Evolutionary conservation across 2,888 invertebrate genomes (phyloP), one percentile per base, ranked within the genome.

Genomic region (Volucella bombylans): DNA sequence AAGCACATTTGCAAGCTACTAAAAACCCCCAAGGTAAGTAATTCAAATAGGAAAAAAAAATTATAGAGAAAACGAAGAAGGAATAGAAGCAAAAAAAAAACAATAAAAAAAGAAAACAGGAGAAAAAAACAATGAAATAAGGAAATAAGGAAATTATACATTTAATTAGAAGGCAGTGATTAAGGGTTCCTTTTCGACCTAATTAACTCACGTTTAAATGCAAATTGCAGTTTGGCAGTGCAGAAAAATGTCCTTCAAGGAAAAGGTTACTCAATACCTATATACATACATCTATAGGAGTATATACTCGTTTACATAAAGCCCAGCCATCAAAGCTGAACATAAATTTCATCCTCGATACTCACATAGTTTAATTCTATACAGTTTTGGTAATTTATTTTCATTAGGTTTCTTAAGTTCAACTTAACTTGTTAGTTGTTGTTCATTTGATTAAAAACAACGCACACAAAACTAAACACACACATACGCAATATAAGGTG

Each of bases 81-180:
- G 85, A 79, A 83, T 74, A 83, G 65, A 73, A 65, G 79, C 55
- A 71, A 64, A 74, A 74, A 82, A 79, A 52, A 38, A 45, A 76
- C 55, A 64, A 65, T 62, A 74, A 71, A 73, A 82, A 81, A 74
- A 83, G 77, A 68, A 83, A 83, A 76, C 82, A 69, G 57, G 55
- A 78, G 67, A 77, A 61, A 18, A 71, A 64, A 52, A n/a, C n/a
- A n/a, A n/a, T n/a, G 64, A 31, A 61, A 74, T 80, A 80, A 82
- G 73, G 85, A 76, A 83, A 79, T 83, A 72, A 85, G 80, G 73
- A 86, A 86, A 82, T 85, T 86, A 82, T 85, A 76, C 71, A 79
- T 79, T 69, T 82, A 71, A 80, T 81, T 85, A 81, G 72, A 67
- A 68, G 62, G 55, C 57, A 52, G 62, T 76, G 71, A 71, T 76